phyloP scores from a whole-genome alignment of 2,113 vertebrate genomes.

The Petrocephalus zakoni region DNA sequence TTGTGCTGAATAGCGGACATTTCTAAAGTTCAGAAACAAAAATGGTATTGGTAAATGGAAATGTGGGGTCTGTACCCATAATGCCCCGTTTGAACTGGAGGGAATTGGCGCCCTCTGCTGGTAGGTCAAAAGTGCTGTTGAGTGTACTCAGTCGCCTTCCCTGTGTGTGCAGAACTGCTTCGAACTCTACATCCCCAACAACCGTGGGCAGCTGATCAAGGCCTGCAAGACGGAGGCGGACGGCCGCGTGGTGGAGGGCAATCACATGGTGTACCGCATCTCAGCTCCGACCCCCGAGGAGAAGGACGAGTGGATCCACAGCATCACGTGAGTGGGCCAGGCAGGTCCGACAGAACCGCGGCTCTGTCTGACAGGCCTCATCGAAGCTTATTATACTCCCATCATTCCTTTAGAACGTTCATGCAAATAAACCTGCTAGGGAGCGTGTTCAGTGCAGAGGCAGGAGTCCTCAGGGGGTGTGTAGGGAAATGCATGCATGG shows the following conservation, averaged over 20 bases:
- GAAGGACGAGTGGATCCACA: conserved; percentile 92
- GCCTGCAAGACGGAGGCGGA: conserved; percentile 88
- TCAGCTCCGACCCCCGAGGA: conserved; percentile 87
- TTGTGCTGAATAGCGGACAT: neutral
- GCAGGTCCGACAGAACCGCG: neutral
- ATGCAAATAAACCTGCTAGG: neutral
- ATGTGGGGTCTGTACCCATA: neutral
- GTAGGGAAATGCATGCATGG: neutral
- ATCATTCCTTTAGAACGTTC: neutral
- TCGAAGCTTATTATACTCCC: neutral
- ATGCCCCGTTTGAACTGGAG: neutral
- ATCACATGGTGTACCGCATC: conserved; percentile 90
- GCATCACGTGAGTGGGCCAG: conserved; percentile 69
- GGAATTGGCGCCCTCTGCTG: neutral
- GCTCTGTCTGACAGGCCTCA: neutral
- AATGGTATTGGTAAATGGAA: neutral
- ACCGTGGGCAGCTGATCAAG: conserved; percentile 87
- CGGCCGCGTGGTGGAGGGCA: conserved; percentile 84
- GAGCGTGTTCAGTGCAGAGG: neutral
- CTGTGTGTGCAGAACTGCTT: conserved; percentile 74
- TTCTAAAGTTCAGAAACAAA: neutral
- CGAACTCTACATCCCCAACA: conserved; percentile 88
- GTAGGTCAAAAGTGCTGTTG: neutral
- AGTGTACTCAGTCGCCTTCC: neutral
- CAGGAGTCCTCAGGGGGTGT: neutral